Evolutionary conservation across 2,113 vertebrate species (phyloP), one percentile per base, ranked within the genome.

Genomic region (Sprattus sprattus): DNA sequence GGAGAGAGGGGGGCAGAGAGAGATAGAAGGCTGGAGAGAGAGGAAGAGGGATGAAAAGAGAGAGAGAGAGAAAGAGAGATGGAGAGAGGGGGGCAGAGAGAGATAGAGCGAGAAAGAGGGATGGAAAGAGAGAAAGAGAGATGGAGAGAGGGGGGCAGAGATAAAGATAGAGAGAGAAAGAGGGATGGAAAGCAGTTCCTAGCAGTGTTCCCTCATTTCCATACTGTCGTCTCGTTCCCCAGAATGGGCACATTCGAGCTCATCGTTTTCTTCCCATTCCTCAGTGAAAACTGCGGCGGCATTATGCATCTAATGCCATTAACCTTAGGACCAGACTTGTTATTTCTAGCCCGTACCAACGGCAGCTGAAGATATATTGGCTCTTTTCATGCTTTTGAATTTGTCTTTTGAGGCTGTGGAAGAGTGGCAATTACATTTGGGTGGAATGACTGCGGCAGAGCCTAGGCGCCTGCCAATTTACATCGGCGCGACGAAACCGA

Each of bases 21-120:
- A 39, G n/a, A 39, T 1, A 2, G 39, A 39, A 81, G 71, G 78
- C 85, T 78, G 89, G 87, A 90, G 90, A 82, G 54, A 46, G 82
- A 71, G n/a, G n/a, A n/a, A n/a, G n/a, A n/a, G n/a, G n/a, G n/a
- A n/a, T n/a, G n/a, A n/a, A n/a, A n/a, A n/a, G n/a, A n/a, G n/a
- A 16, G 11, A 11, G 2, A 15, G 50, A 11, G 9, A 16, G 25
- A 64, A 20, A 16, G 15, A n/a, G 54, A 16, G 9, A 57, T 57
- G 20, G 57, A 64, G 60, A 64, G 22, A 64, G 7, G 20, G 22
- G 60, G n/a, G 22, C 60, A 64, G 20, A n/a, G 60, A 64, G 20
- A 22, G 57, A 18, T 11, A 16, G 22, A 64, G 57, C 2, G 57
- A 9, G 20, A 64, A 2, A 10, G 22, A 7, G 57, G 2, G n/a